Percentiles rank a stretch among this genome's conserved stretches.
Evolutionary conservation across 2,888 invertebrate species (phyloP).

Genomic region (Calliphora vomitoria): DNA sequence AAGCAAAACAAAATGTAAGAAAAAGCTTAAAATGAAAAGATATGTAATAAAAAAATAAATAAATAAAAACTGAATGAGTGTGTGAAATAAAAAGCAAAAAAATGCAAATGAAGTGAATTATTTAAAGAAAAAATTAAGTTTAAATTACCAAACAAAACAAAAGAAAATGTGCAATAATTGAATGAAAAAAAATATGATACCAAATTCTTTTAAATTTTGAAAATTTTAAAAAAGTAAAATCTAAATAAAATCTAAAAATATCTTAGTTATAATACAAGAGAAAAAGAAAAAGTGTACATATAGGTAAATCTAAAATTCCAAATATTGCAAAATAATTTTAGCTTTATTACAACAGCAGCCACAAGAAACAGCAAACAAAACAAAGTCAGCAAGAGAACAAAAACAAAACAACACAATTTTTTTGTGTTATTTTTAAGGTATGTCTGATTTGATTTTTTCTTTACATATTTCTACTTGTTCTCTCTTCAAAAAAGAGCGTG

Average conservation of each 20-base stretch:
- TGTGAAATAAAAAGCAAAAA: slow-evolving; percentile 32
- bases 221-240: slow-evolving; percentile 19
- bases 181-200: slow-evolving; percentile 3
- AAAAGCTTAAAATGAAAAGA: neutral
- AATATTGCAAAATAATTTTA: slow-evolving; percentile 34
- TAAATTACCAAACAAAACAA: slow-evolving; percentile 35
- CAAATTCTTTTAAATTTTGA: neutral
- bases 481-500: neutral
- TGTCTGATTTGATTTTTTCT: slow-evolving; percentile 8
- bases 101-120: neutral
- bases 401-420: slow-evolving; percentile 26
- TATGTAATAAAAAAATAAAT: slow-evolving; percentile 22
- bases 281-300: neutral
- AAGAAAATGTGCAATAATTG: slow-evolving; percentile 59
- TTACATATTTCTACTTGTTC: neutral
- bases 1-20: slow-evolving; percentile 40
- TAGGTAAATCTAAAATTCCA: neutral
- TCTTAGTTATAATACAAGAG: neutral
- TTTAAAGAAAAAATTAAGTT: slow-evolving; percentile 49
- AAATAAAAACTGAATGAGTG: slow-evolving; percentile 26
- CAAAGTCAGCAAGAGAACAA: slow-evolving; percentile 15
- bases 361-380: slow-evolving; percentile 17
- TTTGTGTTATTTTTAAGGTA: slow-evolving; percentile 29
- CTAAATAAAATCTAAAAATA: neutral
- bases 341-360: slow-evolving; percentile 21